Conservation (phyloP, 23 tunicate genomes). For the Halocynthia roretzi region DNA sequence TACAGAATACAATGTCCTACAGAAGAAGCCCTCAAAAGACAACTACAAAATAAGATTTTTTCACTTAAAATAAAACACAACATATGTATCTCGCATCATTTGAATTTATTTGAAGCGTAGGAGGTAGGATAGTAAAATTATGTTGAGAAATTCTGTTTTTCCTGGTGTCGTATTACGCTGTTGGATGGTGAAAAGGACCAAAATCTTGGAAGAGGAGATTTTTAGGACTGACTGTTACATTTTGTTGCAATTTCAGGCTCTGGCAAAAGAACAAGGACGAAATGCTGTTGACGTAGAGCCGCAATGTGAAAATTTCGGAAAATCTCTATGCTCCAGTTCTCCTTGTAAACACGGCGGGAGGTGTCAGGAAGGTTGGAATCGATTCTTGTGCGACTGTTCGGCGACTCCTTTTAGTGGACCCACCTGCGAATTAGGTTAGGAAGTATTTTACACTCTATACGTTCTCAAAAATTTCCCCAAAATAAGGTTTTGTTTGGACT, state of each 20-base stretch:
- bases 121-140: no score
- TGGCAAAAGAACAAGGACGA: constrained; percentile 6
- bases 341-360: constrained; percentile 75
- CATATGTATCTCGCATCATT: no score
- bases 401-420: constrained; percentile 60
- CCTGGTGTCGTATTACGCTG: no score
- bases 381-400: constrained; percentile 81
- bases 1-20: no score
- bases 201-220: no score
- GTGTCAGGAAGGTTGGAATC: constrained; percentile 53
- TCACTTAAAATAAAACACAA: no score
- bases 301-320: constrained; percentile 29
- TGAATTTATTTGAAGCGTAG: no score
- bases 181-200: no score
- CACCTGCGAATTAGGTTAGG: constrained; percentile 58
- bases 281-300: constrained; percentile 18
- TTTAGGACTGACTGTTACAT: no score
- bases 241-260: not conserved
- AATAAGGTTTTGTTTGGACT: not conserved
- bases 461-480: not conserved
- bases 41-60: no score
- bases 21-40: no score
- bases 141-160: no score
- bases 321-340: constrained; percentile 23
- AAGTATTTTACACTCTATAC: not conserved